phyloP scores from a whole-genome alignment of 1,140 invertebrate species.

The Eufriesea mexicana region DNA sequence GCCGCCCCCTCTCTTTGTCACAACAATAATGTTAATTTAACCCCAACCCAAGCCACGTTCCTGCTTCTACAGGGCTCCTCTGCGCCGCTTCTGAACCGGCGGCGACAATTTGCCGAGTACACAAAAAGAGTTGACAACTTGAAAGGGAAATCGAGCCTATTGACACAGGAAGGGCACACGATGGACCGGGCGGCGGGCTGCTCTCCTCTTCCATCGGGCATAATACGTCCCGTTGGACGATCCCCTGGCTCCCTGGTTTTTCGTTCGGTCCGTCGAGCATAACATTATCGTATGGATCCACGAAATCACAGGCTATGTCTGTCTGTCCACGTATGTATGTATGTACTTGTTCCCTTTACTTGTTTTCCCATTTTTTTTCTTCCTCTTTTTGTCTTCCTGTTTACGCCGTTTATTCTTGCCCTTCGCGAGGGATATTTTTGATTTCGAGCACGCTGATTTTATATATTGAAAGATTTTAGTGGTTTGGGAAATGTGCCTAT shows the following conservation, averaged over 20 bases:
- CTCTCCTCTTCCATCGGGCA: constrained; percentile 51
- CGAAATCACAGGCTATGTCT: constrained; percentile 49
- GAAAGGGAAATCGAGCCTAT: constrained; percentile 83
- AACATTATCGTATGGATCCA: constrained; percentile 67
- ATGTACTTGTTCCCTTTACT: not conserved
- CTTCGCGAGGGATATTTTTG: not conserved
- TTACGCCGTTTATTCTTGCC: not conserved
- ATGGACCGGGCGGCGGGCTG: constrained; percentile 46
- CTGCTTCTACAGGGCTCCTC: constrained; percentile 32
- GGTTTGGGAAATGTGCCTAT: too few relatives aligned
- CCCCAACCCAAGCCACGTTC: constrained; percentile 29
- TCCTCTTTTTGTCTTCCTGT: not conserved
- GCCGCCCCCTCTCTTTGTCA: constrained; percentile 74
- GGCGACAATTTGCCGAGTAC: constrained; percentile 80
- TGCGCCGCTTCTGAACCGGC: constrained; percentile 62
- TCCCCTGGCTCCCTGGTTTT: constrained; percentile 57
- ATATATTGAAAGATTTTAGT: too few relatives aligned
- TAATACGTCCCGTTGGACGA: constrained; percentile 64
- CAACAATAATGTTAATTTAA: constrained; percentile 83
- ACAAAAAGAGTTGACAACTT: constrained; percentile 83
- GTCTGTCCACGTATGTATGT: not conserved
- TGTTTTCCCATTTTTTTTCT: constrained; percentile 2
- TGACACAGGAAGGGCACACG: constrained; percentile 76
- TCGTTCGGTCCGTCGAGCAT: constrained; percentile 65
- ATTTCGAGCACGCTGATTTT: not conserved